phyloP scores from a whole-genome alignment of 2,888 invertebrate genomes.

The Schizotus pectinicornis region DNA sequence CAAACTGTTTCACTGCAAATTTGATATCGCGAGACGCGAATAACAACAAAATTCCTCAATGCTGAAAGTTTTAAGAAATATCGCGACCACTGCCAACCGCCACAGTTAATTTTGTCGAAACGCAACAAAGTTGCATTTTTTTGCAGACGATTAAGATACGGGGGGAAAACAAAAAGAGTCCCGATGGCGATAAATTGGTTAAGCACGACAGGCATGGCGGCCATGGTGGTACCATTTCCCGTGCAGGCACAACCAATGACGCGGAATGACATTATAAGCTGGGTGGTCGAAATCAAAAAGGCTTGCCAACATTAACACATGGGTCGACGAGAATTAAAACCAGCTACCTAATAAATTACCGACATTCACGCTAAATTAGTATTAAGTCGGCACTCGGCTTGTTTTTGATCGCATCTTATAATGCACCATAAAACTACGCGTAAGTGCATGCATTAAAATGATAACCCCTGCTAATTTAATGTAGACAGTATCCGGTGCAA shows the following conservation, averaged over 20 bases:
- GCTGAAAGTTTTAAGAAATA: constrained; percentile 30
- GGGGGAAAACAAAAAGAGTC: constrained; percentile 9
- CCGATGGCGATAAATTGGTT: constrained; percentile 38
- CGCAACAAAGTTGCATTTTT: constrained; percentile 11
- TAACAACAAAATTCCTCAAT: constrained; percentile 36
- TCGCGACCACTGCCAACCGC: background rate
- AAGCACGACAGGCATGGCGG: constrained; percentile 36
- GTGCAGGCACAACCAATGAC: constrained; percentile 42
- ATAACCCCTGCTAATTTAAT: background rate
- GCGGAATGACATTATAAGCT: constrained; percentile 22
- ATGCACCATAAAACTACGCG: background rate
- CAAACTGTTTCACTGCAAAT: constrained; percentile 51
- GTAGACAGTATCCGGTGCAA: background rate
- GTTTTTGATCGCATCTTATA: background rate
- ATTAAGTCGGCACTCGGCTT: constrained; percentile 12
- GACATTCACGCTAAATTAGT: constrained; percentile 31
- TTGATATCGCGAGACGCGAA: constrained; percentile 38
- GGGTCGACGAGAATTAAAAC: constrained; percentile 34
- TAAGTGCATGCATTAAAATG: background rate
- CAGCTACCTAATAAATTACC: constrained; percentile 34
- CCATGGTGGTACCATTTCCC: no score
- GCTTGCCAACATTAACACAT: constrained; percentile 34
- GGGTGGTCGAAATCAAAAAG: constrained; percentile 40
- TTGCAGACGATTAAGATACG: constrained; percentile 18
- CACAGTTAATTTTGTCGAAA: constrained; percentile 8